Evolutionary conservation across 2,113 vertebrate genomes (phyloP).

Genomic region (Grantiella picta): DNA sequence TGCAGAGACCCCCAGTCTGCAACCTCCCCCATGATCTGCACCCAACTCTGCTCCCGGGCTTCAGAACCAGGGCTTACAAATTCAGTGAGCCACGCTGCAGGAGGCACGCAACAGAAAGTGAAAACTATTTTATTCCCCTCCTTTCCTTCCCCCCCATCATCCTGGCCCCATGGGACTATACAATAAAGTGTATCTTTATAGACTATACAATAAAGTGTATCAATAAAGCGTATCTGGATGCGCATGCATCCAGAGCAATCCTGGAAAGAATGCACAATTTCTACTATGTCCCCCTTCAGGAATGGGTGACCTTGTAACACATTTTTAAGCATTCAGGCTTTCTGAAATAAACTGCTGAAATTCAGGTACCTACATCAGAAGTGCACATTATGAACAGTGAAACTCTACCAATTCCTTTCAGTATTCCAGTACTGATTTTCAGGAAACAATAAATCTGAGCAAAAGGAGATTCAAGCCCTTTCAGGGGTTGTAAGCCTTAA

Average conservation of each 20-base stretch:
- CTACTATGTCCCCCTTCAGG: not conserved
- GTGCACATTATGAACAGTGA: not conserved
- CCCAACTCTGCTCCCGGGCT: not conserved
- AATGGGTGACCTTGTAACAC: not conserved
- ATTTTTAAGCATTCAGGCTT: not conserved
- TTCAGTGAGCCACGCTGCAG: not conserved
- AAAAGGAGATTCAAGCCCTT: not conserved
- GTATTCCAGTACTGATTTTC: not conserved
- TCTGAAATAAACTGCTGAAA: not conserved
- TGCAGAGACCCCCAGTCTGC: not conserved
- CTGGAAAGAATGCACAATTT: not conserved
- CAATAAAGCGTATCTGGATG: fast-evolving
- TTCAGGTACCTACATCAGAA: not conserved
- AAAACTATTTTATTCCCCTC: not conserved
- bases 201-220: not conserved
- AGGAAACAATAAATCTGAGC: not conserved
- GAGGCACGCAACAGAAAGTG: not conserved
- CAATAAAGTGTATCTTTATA: no score
- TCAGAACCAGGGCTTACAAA: not conserved
- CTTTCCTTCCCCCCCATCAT: fast-evolving
- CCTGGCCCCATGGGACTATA: fast-evolving
- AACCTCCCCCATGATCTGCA: not conserved
- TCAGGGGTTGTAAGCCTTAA: not conserved
- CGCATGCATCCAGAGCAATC: not conserved
- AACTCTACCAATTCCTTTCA: not conserved